phyloP scores from a whole-genome alignment of 2,888 invertebrate species.

The Oxycera nigricornis region DNA sequence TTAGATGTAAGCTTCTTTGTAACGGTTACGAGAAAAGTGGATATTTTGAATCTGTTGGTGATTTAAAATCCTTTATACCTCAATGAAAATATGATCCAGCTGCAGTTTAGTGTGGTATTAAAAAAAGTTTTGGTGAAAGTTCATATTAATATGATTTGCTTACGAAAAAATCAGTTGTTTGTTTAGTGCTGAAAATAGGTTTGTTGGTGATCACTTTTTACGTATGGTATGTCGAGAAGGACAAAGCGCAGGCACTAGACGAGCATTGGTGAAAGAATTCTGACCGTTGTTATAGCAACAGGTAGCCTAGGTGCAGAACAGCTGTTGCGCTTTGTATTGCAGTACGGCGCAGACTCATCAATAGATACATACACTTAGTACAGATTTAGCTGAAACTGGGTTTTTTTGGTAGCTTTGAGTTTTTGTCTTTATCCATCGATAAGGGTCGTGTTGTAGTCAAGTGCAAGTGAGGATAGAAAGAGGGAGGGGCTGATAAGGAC shows the following conservation, averaged over 20 bases:
- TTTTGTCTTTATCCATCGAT: background rate
- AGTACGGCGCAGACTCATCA: constrained; percentile 10
- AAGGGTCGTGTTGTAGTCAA: background rate
- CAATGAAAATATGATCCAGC: background rate
- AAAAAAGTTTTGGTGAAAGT: background rate
- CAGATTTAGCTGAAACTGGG: background rate
- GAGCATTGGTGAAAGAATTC: constrained; percentile 30
- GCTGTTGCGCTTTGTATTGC: constrained; percentile 30
- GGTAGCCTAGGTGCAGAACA: constrained; percentile 23
- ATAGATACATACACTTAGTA: background rate
- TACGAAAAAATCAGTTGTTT: background rate
- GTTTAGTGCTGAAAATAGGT: too few species aligned
- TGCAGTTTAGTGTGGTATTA: background rate
- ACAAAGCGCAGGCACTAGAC: constrained; percentile 23
- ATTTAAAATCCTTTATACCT: too few species aligned
- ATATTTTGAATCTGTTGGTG: constrained; percentile 2
- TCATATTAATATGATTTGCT: too few species aligned
- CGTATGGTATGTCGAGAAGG: too few species aligned
- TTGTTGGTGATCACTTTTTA: too few species aligned
- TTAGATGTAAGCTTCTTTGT: background rate
- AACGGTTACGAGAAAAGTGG: constrained; percentile 16
- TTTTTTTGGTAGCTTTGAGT: background rate
- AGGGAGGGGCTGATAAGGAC: background rate
- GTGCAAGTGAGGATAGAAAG: background rate
- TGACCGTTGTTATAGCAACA: constrained; percentile 30